Conservation (phyloP, 2,113 vertebrate genomes). For the Ahaetulla prasina region DNA sequence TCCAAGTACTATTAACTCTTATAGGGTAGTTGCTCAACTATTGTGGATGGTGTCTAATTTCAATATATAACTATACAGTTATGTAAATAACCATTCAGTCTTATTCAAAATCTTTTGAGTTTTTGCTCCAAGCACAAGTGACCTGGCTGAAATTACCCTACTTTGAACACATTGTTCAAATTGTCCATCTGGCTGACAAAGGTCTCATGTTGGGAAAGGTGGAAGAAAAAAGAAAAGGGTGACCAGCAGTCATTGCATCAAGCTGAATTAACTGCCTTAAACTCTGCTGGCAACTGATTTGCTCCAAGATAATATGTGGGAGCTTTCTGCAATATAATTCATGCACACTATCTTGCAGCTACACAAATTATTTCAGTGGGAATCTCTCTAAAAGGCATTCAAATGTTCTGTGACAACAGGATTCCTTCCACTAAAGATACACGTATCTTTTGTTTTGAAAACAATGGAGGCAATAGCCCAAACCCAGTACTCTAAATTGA, state of each 20-base stretch:
- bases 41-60: background rate
- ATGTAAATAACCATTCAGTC: background rate
- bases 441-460: background rate
- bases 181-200: no score
- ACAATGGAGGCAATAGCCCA: background rate
- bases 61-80: background rate
- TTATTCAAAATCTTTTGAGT: no score
- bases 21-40: background rate
- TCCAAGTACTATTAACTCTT: background rate
- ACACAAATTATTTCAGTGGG: background rate
- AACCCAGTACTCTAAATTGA: background rate
- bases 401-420: background rate
- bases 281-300: no score
- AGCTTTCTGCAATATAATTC: background rate
- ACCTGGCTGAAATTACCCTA: no score
- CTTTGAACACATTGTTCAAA: no score
- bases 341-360: background rate
- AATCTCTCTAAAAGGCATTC: background rate
- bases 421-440: background rate
- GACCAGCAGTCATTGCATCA: no score
- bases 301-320: no score
- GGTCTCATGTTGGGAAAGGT: no score
- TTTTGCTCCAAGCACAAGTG: no score
- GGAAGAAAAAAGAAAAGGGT: no score
- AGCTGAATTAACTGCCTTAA: no score